Evolutionary conservation across 2,888 invertebrate genomes (phyloP), one percentile per base, ranked within the genome.

Genomic region (Pseudococcus longispinus): DNA sequence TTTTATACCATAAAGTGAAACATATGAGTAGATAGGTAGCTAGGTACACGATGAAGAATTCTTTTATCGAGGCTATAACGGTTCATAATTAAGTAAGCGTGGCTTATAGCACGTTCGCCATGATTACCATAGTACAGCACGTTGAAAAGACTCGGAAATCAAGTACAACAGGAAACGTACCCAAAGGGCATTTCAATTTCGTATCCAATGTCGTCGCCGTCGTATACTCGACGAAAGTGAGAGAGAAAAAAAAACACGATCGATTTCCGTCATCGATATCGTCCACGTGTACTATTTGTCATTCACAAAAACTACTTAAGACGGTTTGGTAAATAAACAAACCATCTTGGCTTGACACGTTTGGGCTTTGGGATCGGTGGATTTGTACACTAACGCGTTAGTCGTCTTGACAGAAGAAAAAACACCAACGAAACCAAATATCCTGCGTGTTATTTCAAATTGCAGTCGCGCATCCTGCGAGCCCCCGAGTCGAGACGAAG

Each of bases 191-290:
- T 70, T 70, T 70, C 70, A 70, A 70, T 70, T 70, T 70, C 70
- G 70, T 70, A 70, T 70, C 70, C 70, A 32, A 32, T 70, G 60
- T 60, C 60, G 44, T 46, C 1, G 13, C 3, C 15, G 44, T 13
- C 11, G 51, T 51, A 51, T 18, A n/a, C n/a, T 55, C 2, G 6
- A 20, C 4, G 60, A n/a, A n/a, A n/a, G n/a, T n/a, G n/a, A n/a
- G n/a, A n/a, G n/a, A 55, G 23, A 2, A 3, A 70, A 29, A 70
- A 70, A 15, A 70, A 70, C 70, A 70, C 70, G 70, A 70, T 42
- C 77, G 42, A 80, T 80, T 80, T 80, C 77, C 77, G n/a, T 80
- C 77, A 42, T 80, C 77, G 77, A 80, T 42, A 80, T 42, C 32
- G 15, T 74, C 77, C 77, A 42, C 77, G 77, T 80, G 77, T 80